These are phyloP conservation scores for Andrena trimmerana DNA, from an alignment of 2,888 invertebrate species.

Conservation along the genomic window DNA sequence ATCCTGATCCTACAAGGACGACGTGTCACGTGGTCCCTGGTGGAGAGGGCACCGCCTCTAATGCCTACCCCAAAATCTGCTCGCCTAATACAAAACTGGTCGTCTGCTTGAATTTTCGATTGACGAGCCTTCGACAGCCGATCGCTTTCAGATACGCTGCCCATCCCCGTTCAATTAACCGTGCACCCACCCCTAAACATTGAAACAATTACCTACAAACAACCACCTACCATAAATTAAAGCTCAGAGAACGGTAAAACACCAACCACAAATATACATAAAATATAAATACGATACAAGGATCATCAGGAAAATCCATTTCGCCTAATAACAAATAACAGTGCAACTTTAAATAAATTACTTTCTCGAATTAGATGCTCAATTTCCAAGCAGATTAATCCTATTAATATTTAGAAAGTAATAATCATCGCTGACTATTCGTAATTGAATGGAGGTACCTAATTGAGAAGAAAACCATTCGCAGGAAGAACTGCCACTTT, in stretches of 20 bases:
- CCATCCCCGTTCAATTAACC: slow-evolving; percentile 17
- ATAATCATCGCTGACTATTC: not conserved
- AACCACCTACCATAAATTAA: not conserved
- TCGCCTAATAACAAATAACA: not conserved
- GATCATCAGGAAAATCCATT: not conserved
- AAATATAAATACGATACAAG: not conserved
- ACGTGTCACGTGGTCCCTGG: slow-evolving; percentile 81
- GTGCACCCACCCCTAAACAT: not conserved
- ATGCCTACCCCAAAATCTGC: slow-evolving; percentile 80
- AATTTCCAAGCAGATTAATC: not conserved
- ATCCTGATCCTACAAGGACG: slow-evolving; percentile 84
- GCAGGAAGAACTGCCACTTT: not conserved
- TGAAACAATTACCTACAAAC: not conserved
- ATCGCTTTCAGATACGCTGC: slow-evolving; percentile 58
- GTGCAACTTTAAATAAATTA: not conserved
- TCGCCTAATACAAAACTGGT: slow-evolving; percentile 84
- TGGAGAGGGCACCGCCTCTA: slow-evolving; percentile 53
- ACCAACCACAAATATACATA: not conserved
- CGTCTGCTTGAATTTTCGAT: slow-evolving; percentile 84
- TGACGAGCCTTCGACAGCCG: slow-evolving; percentile 84
- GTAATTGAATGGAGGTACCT: not conserved
- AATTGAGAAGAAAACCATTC: not conserved
- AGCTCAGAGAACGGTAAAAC: not conserved
- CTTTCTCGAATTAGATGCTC: not conserved
- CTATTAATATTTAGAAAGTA: not conserved